Percentiles rank a stretch among this genome's conserved stretches.
Conservation (phyloP, 2,797 vertebrate species). For the Esox lucius region DNA sequence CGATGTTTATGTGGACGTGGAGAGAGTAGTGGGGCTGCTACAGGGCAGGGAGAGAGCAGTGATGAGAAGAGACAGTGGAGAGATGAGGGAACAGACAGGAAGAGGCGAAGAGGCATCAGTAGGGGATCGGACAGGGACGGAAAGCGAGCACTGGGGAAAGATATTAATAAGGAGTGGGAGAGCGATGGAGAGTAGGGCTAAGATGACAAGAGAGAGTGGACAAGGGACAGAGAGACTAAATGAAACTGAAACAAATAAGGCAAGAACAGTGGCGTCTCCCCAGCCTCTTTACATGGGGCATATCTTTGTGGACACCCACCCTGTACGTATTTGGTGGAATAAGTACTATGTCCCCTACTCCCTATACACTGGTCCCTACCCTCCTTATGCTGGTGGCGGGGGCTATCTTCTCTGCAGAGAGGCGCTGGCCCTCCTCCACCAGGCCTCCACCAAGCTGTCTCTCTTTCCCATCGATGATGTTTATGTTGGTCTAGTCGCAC, state of each 20-base stretch:
- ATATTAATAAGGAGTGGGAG: not conserved
- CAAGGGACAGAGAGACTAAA: not conserved
- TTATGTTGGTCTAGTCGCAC: slow-evolving; percentile 33
- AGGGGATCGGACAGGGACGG: not conserved
- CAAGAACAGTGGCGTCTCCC: not conserved
- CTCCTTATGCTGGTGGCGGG: slow-evolving; percentile 37
- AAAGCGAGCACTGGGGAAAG: not conserved
- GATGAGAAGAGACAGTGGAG: not conserved
- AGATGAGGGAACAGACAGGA: not conserved
- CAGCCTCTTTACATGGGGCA: slow-evolving; percentile 21
- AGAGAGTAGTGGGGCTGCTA: not conserved
- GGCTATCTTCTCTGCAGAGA: slow-evolving; percentile 35
- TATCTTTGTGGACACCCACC: slow-evolving; percentile 17
- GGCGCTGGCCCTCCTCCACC: slow-evolving; percentile 20
- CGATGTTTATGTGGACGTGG: not conserved
- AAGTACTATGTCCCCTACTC: slow-evolving; percentile 40
- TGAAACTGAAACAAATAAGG: not conserved
- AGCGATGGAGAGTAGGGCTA: not conserved
- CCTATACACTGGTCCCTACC: slow-evolving; percentile 24
- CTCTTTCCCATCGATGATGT: slow-evolving; percentile 46
- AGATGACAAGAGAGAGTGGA: not conserved
- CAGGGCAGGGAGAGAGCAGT: not conserved
- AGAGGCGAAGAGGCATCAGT: not conserved
- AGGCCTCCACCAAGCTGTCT: slow-evolving; percentile 13
- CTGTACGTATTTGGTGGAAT: slow-evolving; percentile 12